phyloP scores from a whole-genome alignment of 2,797 vertebrate species.

The Parotocinclus haroldoi region DNA sequence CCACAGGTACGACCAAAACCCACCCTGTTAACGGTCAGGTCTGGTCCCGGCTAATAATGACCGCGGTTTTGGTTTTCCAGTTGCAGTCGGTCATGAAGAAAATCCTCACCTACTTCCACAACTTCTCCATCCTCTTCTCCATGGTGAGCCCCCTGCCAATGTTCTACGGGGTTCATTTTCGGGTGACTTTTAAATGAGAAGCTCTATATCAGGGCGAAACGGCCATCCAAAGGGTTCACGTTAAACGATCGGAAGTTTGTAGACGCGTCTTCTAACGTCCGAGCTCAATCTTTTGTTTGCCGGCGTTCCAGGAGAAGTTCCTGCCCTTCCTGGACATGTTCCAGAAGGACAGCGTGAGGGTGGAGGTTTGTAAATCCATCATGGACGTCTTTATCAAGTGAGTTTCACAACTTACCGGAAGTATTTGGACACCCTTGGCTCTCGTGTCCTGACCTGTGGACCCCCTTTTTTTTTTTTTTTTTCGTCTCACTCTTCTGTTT shows the following conservation, averaged over 20 bases:
- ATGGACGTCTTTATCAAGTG: conserved; percentile 97
- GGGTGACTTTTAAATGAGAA: too few species aligned
- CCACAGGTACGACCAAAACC: conserved; percentile 74
- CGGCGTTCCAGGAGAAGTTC: conserved; percentile 86
- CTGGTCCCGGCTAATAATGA: too few species aligned
- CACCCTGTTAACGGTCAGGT: too few species aligned
- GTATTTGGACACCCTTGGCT: too few species aligned
- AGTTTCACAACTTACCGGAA: conserved; percentile 44
- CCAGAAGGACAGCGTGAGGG: conserved; percentile 93
- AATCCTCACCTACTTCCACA: conserved; percentile 85
- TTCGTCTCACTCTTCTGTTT: background rate
- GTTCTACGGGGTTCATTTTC: too few species aligned
- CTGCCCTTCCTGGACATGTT: conserved; percentile 97
- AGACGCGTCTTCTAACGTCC: too few species aligned
- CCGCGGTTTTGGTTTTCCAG: conserved; percentile 58
- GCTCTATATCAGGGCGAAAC: too few species aligned
- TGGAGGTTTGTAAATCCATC: conserved; percentile 93
- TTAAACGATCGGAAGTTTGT: too few species aligned
- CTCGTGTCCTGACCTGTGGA: too few species aligned
- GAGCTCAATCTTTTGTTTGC: background rate
- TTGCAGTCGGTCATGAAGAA: conserved; percentile 92
- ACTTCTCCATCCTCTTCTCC: conserved; percentile 94
- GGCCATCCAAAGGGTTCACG: too few species aligned
- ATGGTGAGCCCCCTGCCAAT: conserved; percentile 82
- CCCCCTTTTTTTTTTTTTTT: too few species aligned